A percentile compares a stretch with the other conserved stretches of the same genome.
Evolutionary conservation across 2,888 invertebrate species (phyloP).

Genomic region (Eristalis tenax): DNA sequence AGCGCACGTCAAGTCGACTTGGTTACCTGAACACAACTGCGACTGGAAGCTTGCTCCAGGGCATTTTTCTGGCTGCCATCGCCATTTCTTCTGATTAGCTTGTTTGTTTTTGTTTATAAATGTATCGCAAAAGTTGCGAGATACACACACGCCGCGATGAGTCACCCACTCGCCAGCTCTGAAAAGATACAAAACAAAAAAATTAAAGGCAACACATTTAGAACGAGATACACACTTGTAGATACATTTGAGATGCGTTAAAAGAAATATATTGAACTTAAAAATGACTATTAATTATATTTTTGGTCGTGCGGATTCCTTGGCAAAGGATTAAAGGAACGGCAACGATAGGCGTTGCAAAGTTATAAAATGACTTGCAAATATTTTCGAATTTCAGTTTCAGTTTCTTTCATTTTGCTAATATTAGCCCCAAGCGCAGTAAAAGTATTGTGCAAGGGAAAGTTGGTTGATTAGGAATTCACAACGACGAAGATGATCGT

Average conservation of each 20-base stretch:
- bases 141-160: conserved; percentile 37
- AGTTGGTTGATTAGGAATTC: background rate
- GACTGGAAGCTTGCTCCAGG: conserved; percentile 58
- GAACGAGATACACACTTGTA: background rate
- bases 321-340: background rate
- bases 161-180: conserved; percentile 52
- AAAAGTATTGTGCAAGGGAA: background rate
- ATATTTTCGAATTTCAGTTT: background rate
- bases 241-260: background rate
- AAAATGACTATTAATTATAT: background rate
- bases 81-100: conserved; percentile 32
- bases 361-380: background rate
- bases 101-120: conserved; percentile 27
- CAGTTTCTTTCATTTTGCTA: background rate
- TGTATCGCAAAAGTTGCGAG: conserved; percentile 44
- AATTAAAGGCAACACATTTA: conserved; percentile 26
- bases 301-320: background rate
- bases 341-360: background rate
- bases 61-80: conserved; percentile 55
- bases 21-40: conserved; percentile 70
- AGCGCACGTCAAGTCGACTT: conserved; percentile 43
- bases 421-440: background rate
- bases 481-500: background rate
- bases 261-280: background rate
- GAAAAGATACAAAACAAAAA: conserved; percentile 46